Evolutionary conservation across 1,140 invertebrate genomes (phyloP), one percentile per base, ranked within the genome.

Genomic region (Pseudoatta argentina): DNA sequence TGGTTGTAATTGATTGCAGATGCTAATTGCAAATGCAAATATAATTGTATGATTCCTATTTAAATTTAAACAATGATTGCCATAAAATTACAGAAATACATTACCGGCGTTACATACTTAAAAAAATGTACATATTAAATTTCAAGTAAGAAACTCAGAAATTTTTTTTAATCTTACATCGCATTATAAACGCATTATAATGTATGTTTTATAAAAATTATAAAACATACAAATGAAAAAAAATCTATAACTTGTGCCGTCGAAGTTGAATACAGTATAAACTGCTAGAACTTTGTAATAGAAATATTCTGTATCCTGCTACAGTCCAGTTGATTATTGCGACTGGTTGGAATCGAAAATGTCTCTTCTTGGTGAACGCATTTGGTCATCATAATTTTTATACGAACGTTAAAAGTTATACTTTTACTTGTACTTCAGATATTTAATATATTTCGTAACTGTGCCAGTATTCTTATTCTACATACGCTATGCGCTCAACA

Each of bases 371-470:
- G 24, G 8, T 69, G 79, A 82, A 61, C 55, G 69, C 79, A 59
- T 21, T 10, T 7, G 57, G 24, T 30, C 24, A 30, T 48, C 44
- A 48, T 67, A 6, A 51, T 72, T 30, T 44, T 44, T 44, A 51
- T 69, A 69, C 64, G 48, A 79, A 61, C 48, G 34, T 39, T 57
- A 75, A 83, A 61, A 73, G 48, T 73, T 83, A 83, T 30, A 63
- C 79, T 83, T 83, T 69, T 83, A 83, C 79, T 83, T 83, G 79
- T 83, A 83, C 79, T 83, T 83, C 57, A 61, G 55, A 61, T 73
- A 82, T 83, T 75, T 30, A 73, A 73, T 82, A 59, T 73, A 66
- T 75, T 73, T 73, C 27, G 24, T 83, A 83, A 75, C 67, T 83
- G 64, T 48, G 69, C 44, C 57, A 61, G 24, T 83, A 75, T 18